These are phyloP conservation scores for Tineola bisselliella DNA, from an alignment of 2,888 invertebrate species.

Conservation along the genomic window DNA sequence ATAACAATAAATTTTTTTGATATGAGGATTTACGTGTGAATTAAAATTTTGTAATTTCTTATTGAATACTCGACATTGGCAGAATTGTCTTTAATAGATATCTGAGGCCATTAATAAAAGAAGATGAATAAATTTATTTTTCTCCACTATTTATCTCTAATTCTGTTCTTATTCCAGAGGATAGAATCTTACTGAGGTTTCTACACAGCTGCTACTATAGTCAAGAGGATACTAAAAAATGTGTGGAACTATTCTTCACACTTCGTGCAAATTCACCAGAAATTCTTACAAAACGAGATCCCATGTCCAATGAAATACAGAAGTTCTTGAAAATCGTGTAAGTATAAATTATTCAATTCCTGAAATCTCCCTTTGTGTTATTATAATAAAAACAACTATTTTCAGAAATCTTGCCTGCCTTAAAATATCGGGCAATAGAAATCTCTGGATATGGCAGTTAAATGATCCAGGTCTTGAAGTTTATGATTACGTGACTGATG, in stretches of 20 bases:
- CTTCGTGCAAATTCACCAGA: slow-evolving; percentile 65
- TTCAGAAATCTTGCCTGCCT: slow-evolving; percentile 44
- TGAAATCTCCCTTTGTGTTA: no score
- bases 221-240: slow-evolving; percentile 60
- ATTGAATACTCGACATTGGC: no score
- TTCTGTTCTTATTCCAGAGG: slow-evolving; percentile 49
- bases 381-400: no score
- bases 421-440: slow-evolving; percentile 31
- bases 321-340: slow-evolving; percentile 63
- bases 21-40: no score
- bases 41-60: no score
- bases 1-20: no score
- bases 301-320: slow-evolving; percentile 50
- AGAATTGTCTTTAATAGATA: no score
- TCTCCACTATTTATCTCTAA: no score
- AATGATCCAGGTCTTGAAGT: slow-evolving; percentile 51
- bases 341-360: slow-evolving; percentile 28
- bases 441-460: slow-evolving; percentile 52
- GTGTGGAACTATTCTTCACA: slow-evolving; percentile 57
- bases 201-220: slow-evolving; percentile 66
- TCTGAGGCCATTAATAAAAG: no score
- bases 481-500: slow-evolving; percentile 45
- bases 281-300: slow-evolving; percentile 66
- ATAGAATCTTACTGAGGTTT: slow-evolving; percentile 58
- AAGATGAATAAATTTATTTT: no score